A percentile compares a stretch with the other conserved stretches of the same genome.
phyloP scores from a whole-genome alignment of 2,797 vertebrate species.

The Balearica regulorum region DNA sequence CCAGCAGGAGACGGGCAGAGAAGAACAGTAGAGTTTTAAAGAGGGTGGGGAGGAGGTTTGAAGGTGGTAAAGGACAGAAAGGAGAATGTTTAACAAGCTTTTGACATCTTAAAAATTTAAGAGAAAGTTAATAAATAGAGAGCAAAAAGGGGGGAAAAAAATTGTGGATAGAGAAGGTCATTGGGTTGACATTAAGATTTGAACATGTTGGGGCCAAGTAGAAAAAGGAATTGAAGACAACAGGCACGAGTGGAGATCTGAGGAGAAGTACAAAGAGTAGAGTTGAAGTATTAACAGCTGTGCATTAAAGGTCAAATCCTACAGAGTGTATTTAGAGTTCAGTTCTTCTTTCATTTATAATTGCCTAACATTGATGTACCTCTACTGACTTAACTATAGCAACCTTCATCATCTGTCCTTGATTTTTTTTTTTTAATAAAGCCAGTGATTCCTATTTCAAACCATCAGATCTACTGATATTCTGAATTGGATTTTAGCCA shows the following conservation, averaged over 20 bases:
- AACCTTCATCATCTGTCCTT: not conserved
- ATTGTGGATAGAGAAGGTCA: not conserved
- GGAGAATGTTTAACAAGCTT: not conserved
- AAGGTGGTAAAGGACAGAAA: not conserved
- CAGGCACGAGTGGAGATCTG: not conserved
- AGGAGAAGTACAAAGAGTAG: not conserved
- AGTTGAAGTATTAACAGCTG: not conserved
- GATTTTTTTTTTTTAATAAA: not conserved
- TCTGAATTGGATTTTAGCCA: not conserved
- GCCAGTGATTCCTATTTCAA: not conserved
- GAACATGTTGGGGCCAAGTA: not conserved
- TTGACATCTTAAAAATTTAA: not conserved
- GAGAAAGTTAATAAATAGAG: not conserved
- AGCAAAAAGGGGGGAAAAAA: not conserved
- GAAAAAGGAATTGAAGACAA: not conserved
- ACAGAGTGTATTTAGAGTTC: not conserved
- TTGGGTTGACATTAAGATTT: not conserved
- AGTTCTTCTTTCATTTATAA: not conserved
- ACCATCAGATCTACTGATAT: not conserved
- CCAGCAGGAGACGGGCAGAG: constrained; percentile 8
- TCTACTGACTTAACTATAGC: not conserved
- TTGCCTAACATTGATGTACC: not conserved
- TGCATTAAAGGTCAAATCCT: not conserved
- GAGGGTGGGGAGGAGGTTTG: not conserved
- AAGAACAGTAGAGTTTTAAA: not conserved